A percentile compares a stretch with the other conserved stretches of the same genome.
These are phyloP conservation scores for Elgaria multicarinata DNA, from an alignment of 2,113 vertebrate species.

Conservation along the genomic window DNA sequence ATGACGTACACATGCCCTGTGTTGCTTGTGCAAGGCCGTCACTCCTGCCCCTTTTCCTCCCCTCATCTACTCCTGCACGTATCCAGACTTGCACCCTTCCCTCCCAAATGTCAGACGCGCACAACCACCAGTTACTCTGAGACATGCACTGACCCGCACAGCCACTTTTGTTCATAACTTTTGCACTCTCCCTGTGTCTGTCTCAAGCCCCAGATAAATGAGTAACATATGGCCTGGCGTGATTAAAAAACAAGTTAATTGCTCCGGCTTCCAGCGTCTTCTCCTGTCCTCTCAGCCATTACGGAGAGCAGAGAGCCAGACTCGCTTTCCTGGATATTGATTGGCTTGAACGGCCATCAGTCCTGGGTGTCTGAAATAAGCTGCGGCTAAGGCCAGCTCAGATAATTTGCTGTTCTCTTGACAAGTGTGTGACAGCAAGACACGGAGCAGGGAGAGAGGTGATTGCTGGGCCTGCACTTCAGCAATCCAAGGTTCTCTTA, in stretches of 20 bases:
- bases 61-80: neutral
- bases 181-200: neutral
- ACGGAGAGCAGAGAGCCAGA: neutral
- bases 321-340: neutral
- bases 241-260: constrained; percentile 40
- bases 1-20: neutral
- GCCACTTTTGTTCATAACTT: neutral
- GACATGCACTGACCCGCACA: neutral
- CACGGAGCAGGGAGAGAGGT: neutral
- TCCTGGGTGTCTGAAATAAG: constrained; percentile 19
- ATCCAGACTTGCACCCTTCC: neutral
- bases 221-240: constrained; percentile 16
- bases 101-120: neutral
- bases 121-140: neutral
- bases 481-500: neutral
- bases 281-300: neutral
- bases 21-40: neutral
- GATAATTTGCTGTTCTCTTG: constrained; percentile 17
- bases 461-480: neutral
- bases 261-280: constrained; percentile 9
- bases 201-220: constrained; percentile 16
- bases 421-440: constrained; percentile 17
- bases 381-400: neutral
- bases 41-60: neutral
- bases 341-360: constrained; percentile 1